Evolutionary conservation across 2,113 vertebrate species (phyloP).

Genomic region (Galemys pyrenaicus): DNA sequence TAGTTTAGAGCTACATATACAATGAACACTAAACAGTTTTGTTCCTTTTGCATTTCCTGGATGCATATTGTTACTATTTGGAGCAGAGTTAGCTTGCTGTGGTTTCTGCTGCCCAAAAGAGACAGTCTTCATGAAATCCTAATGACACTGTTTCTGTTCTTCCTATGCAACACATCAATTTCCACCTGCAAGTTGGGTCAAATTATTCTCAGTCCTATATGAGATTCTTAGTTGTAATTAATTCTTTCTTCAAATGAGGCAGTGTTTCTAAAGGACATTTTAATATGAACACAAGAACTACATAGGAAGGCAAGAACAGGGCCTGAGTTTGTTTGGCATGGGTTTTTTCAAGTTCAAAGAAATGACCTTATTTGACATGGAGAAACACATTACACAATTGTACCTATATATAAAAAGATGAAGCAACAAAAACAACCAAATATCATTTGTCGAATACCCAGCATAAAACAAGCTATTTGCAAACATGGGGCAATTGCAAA

Average conservation of each 20-base stretch:
- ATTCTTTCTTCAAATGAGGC: not conserved
- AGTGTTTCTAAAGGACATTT: not conserved
- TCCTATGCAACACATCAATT: not conserved
- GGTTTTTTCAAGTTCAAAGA: not conserved
- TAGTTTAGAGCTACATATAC: not conserved
- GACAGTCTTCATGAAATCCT: not conserved
- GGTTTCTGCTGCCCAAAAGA: not conserved
- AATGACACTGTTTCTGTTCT: not conserved
- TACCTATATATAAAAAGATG: not conserved
- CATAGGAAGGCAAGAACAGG: not conserved
- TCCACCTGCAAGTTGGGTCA: not conserved
- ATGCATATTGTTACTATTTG: not conserved
- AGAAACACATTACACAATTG: not conserved
- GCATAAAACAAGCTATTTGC: not conserved
- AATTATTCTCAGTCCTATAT: not conserved
- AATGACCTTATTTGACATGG: not conserved
- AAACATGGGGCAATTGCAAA: not conserved
- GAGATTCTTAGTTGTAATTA: not conserved
- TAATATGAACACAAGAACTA: not conserved
- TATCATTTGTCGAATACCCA: not conserved
- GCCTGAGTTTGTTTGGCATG: not conserved
- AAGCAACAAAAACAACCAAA: not conserved
- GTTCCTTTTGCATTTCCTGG: not conserved
- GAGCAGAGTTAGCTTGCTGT: not conserved
- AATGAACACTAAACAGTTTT: not conserved